A percentile compares a stretch with the other conserved stretches of the same genome.
Conservation (phyloP, 2,888 invertebrate genomes). For the Coremacera marginata region DNA sequence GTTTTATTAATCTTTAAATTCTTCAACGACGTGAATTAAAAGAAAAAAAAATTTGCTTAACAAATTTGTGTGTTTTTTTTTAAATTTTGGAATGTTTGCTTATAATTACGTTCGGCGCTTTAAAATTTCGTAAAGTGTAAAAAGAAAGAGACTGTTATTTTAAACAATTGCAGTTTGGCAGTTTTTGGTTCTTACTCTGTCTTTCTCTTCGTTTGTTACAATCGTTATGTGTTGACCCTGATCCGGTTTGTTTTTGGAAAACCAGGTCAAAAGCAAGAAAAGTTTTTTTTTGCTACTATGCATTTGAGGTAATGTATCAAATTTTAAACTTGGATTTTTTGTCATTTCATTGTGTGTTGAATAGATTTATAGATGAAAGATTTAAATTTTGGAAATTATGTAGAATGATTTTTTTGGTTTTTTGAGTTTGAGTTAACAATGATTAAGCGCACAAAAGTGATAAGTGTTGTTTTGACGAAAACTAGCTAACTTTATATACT, state of each 20-base stretch:
- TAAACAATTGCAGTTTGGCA: neutral
- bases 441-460: no score
- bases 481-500: no score
- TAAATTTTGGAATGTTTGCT: neutral
- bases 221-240: neutral
- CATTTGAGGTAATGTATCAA: no score
- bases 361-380: no score
- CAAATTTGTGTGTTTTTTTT: neutral
- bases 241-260: neutral
- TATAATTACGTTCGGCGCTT: no score
- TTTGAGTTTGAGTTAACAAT: no score
- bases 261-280: neutral
- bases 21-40: neutral
- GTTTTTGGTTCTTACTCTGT: neutral
- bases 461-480: no score
- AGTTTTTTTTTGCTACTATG: neutral
- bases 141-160: neutral
- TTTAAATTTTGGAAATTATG: no score
- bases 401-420: no score
- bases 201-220: neutral
- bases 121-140: neutral
- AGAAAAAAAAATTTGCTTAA: neutral
- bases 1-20: no score
- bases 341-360: no score
- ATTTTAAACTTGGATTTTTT: no score